phyloP scores from a whole-genome alignment of 2,797 vertebrate species.

The Xenopus petersii region DNA sequence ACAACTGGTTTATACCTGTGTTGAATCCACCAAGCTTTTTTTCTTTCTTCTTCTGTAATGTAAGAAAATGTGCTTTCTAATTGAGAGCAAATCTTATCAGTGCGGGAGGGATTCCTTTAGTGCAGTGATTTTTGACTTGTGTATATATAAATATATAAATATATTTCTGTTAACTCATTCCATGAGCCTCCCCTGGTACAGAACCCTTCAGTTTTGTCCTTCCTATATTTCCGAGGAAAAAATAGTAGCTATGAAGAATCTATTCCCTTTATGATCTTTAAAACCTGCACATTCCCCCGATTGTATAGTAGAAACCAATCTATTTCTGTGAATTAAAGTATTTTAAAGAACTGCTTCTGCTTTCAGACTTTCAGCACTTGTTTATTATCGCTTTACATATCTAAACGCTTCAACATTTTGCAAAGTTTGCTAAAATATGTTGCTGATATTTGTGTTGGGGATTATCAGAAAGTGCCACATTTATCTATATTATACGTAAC shows the following conservation, averaged over 20 bases:
- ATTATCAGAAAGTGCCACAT: neutral
- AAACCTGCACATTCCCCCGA: constrained; percentile 47
- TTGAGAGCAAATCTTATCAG: constrained; percentile 56
- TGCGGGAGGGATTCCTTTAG: constrained; percentile 59
- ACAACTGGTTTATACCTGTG: constrained; percentile 33
- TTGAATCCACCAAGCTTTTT: constrained; percentile 27
- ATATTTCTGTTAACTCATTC: constrained; percentile 55
- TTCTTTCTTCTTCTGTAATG: constrained; percentile 36
- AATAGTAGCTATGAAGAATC: constrained; percentile 60
- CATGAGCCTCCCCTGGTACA: constrained; percentile 20
- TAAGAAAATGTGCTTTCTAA: constrained; percentile 52
- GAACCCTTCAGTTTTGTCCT: constrained; percentile 43
- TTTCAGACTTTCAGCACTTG: constrained; percentile 47
- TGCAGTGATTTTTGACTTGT: constrained; percentile 60
- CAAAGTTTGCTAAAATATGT: no score
- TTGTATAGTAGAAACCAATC: constrained; percentile 67
- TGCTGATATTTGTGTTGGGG: constrained; percentile 23
- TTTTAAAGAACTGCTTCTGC: constrained; percentile 68
- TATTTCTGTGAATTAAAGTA: constrained; percentile 72
- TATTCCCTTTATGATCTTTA: constrained; percentile 16
- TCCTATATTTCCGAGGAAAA: constrained; percentile 55
- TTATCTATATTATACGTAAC: no score
- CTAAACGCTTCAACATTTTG: no score
- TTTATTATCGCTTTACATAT: constrained; percentile 8
- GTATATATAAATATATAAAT: constrained; percentile 56